Evolutionary conservation across 2,797 vertebrate genomes (phyloP).

Genomic region (Pseudotriccus pelzelni): DNA sequence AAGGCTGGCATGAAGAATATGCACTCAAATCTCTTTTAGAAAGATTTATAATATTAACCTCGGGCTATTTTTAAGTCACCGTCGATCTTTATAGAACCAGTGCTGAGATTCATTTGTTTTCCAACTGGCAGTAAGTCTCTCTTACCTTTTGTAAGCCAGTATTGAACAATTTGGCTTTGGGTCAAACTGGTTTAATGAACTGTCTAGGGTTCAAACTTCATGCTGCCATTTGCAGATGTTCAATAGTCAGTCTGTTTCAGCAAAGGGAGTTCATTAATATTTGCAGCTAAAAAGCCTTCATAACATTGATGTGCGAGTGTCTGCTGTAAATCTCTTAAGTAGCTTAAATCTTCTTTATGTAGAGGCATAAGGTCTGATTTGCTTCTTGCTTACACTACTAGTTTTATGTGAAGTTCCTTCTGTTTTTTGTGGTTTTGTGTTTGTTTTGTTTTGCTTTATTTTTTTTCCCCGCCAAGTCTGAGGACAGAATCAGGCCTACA

Average conservation of each 20-base stretch:
- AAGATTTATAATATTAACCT: constrained; percentile 83
- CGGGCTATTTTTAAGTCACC: constrained; percentile 78
- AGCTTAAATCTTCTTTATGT: constrained; percentile 40
- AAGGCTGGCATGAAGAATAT: constrained; percentile 77
- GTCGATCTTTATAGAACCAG: constrained; percentile 78
- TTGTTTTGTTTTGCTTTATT: neutral
- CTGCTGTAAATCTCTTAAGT: constrained; percentile 50
- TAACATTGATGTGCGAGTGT: neutral
- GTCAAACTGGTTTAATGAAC: constrained; percentile 74
- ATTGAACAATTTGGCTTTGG: constrained; percentile 76
- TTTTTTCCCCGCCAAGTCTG: fast-evolving
- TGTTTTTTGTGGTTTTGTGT: too few relatives aligned
- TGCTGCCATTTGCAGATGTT: constrained; percentile 61
- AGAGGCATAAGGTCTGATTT: neutral
- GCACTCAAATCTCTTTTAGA: constrained; percentile 79
- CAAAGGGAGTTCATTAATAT: constrained; percentile 50
- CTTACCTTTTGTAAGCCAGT: constrained; percentile 75
- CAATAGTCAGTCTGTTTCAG: constrained; percentile 54
- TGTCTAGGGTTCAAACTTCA: constrained; percentile 56
- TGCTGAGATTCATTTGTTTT: constrained; percentile 79
- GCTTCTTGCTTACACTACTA: neutral
- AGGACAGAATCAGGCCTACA: neutral
- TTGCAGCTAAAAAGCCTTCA: constrained; percentile 58
- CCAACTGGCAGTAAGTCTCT: constrained; percentile 70
- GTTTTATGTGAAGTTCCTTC: neutral